A percentile compares a stretch with the other conserved stretches of the same genome.
phyloP scores from a whole-genome alignment of 2,797 vertebrate genomes.

The Lagocephalus sceleratus region DNA sequence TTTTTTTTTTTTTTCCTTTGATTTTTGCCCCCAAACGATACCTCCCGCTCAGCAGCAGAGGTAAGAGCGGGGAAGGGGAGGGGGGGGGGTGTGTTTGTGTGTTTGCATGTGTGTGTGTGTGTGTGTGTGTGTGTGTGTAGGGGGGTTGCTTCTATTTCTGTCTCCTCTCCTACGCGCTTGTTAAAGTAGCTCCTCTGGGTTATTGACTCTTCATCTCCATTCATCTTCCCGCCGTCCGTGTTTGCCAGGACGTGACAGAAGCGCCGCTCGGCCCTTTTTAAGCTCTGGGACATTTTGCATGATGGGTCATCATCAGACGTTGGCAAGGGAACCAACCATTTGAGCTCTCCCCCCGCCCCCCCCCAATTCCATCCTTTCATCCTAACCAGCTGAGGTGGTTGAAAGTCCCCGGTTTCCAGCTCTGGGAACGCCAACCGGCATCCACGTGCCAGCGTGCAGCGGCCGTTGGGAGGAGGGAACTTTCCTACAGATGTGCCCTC shows the following conservation, averaged over 20 bases:
- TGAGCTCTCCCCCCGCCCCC: constrained; percentile 24
- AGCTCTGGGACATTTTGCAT: neutral
- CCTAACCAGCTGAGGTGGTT: constrained; percentile 17
- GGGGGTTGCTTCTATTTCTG: constrained; percentile 8
- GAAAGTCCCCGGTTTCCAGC: constrained; percentile 49
- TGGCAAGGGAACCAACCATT: neutral
- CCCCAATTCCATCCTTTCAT: constrained; percentile 2
- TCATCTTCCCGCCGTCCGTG: neutral
- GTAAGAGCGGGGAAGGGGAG: constrained; percentile 62
- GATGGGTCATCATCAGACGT: neutral
- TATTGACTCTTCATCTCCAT: constrained; percentile 1
- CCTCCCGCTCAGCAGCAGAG: constrained; percentile 48
- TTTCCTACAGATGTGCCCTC: constrained; percentile 26
- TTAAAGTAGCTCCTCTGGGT: neutral
- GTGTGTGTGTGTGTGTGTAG: too few relatives aligned
- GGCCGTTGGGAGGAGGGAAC: neutral
- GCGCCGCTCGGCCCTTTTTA: neutral
- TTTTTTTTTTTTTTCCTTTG: too few relatives aligned
- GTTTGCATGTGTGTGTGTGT: too few relatives aligned
- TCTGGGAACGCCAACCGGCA: constrained; percentile 27
- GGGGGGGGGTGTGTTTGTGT: constrained; percentile 29
- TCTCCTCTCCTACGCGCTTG: constrained; percentile 1
- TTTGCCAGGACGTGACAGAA: neutral
- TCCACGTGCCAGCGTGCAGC: neutral
- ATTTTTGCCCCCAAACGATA: constrained; percentile 41